Base-by-base conservation (phyloP, 30 jellyfish, hydroid and myxozoan species). In the Catostylus mosaicus region DNA sequence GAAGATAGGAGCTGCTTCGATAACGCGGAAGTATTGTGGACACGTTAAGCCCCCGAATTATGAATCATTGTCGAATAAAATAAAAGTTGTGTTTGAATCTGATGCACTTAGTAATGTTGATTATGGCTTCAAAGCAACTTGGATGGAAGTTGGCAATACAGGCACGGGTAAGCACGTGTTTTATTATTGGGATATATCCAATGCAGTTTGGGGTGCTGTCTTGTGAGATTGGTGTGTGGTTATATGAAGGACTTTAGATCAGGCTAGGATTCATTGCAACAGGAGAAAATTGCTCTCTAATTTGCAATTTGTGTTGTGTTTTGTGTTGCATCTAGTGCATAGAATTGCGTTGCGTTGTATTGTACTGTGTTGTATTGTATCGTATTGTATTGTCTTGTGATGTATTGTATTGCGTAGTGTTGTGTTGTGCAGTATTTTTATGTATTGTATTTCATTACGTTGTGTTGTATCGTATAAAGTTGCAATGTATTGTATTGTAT, bases 111-210 rank as follows among this genome's bases (percentile, higher is more conserved):
- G 85, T 27, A 31, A 30, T 33, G 94, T 84, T 30, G 94, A 73
- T 34, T 30, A 22, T 40, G 94, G 94, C 11, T 84, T 84, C 87
- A 71, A 72, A 35, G 94, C 94, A 10, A 50, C 27, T n/a, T 84
- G 94, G 94, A 84, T 20, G 48, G 94, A 67, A 23, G 60, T 74
- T 0, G 73, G 71, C 14, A 75, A 75, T 26, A 50, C 18, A 2
- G 20, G 20, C 20, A 16, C 24, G 5, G 63, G 63, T 50, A 50
- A 5, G 63, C 0, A 4, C 20, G 19, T 50, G 24, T n/a, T n/a
- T n/a, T n/a, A n/a, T n/a, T n/a, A n/a, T n/a, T n/a, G n/a, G n/a
- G n/a, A n/a, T n/a, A n/a, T n/a, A n/a, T n/a, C n/a, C n/a, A n/a
- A n/a, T n/a, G n/a, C n/a, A n/a, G n/a, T n/a, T n/a, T n/a, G n/a